A percentile compares a stretch with the other conserved stretches of the same genome.
phyloP scores from a whole-genome alignment of 2,113 vertebrate genomes.

The Lanius collurio region DNA sequence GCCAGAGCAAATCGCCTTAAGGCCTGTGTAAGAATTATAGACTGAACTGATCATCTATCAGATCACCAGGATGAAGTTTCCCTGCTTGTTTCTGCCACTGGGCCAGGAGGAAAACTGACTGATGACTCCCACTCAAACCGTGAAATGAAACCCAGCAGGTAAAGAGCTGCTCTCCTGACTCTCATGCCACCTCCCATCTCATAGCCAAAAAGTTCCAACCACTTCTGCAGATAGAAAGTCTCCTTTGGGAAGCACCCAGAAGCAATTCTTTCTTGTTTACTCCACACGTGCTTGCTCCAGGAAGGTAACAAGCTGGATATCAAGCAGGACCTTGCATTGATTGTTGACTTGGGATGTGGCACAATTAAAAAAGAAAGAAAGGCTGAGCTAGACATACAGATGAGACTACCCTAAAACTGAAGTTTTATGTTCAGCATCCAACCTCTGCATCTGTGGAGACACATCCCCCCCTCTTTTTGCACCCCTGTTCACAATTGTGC shows the following conservation, averaged over 20 bases:
- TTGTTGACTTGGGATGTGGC: fast-evolving
- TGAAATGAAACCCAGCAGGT: background rate
- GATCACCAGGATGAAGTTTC: background rate
- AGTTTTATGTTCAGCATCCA: background rate
- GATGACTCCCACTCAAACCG: fast-evolving
- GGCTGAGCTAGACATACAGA: background rate
- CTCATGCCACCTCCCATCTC: background rate
- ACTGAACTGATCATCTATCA: background rate
- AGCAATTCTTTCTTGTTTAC: background rate
- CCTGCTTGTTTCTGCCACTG: background rate
- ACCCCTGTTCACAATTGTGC: background rate
- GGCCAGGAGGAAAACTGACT: background rate
- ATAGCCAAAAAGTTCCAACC: background rate
- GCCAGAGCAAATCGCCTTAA: background rate
- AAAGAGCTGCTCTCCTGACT: background rate
- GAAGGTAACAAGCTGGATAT: background rate
- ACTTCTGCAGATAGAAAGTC: background rate
- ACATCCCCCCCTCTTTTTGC: background rate
- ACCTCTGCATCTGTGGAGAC: background rate
- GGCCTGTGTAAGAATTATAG: background rate
- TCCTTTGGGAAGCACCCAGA: background rate
- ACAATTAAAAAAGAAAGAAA: background rate
- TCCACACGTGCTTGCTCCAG: fast-evolving
- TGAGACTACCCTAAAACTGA: background rate
- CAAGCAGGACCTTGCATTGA: fast-evolving